Conservation (phyloP, 2,797 vertebrate genomes). For the Esox masquinongy region DNA sequence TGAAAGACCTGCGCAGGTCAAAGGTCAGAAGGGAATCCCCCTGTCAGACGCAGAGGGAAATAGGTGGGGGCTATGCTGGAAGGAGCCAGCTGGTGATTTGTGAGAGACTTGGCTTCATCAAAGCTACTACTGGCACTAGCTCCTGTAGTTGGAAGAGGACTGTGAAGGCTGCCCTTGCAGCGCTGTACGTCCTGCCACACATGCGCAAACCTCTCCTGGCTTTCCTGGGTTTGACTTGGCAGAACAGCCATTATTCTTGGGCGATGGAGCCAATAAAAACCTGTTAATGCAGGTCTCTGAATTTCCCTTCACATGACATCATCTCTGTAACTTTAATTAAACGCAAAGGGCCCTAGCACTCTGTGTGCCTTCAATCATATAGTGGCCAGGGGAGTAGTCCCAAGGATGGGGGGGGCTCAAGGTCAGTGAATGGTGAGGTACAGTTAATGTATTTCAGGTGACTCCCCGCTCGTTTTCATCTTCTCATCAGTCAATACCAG, state of each 20-base stretch:
- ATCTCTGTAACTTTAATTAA: conserved; percentile 61
- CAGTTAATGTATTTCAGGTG: conserved; percentile 47
- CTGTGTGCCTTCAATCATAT: conserved; percentile 21
- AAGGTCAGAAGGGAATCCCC: conserved; percentile 59
- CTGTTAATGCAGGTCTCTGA: conserved; percentile 46
- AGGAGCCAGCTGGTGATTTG: conserved; percentile 43
- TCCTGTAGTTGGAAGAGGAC: conserved; percentile 6
- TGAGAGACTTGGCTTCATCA: conserved; percentile 52
- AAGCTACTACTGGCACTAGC: conserved; percentile 56
- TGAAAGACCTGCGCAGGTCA: conserved; percentile 19
- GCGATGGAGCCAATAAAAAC: conserved; percentile 46
- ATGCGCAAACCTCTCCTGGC: conserved; percentile 46
- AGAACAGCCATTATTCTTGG: conserved; percentile 67
- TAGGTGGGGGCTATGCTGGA: background rate
- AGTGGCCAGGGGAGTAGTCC: conserved; percentile 8
- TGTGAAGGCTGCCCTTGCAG: conserved; percentile 22
- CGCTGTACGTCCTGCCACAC: conserved; percentile 37
- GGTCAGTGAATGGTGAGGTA: conserved; percentile 39
- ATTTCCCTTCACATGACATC: conserved; percentile 52
- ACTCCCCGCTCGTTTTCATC: conserved; percentile 26
- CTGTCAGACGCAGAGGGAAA: background rate
- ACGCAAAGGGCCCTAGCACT: conserved; percentile 36
- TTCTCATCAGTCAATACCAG: conserved; percentile 27
- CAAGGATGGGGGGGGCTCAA: conserved; percentile 19
- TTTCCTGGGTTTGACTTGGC: conserved; percentile 61